Base-by-base conservation (phyloP, 1,140 invertebrate species). In the Ooceraea biroi region DNA sequence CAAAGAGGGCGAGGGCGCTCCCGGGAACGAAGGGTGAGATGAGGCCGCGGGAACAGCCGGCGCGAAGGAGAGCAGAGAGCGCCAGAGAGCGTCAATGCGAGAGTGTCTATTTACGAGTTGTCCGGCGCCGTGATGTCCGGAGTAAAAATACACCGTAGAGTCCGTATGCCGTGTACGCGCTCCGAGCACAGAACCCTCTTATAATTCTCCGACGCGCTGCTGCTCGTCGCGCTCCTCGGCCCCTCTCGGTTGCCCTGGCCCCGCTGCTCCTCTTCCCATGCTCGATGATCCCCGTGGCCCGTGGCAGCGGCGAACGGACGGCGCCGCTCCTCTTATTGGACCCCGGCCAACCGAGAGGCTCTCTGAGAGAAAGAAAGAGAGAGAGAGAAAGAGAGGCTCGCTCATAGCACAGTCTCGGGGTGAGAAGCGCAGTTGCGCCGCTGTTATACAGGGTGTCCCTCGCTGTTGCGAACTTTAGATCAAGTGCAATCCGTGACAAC, bases 101-200 rank as follows among this genome's bases (percentile, higher is more conserved):
- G 89, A 88, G 93, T 92, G 89, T 94, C 93, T 94, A 94, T 94
- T 94, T 94, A 94, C 93, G 94, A 94, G 93, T 94, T 94, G 93
- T 94, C 92, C 93, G 94, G 94, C 94, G 94, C 94, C 94, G 93
- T 90, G 92, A 94, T 94, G 94, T 94, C 94, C 94, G 91, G 93
- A 92, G 93, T 94, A 94, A 94, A 94, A 94, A 94, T 94, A 94
- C 92, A 92, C 89, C 86, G 89, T 89, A 80, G 76, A 91, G 86
- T 90, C 88, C 88, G 89, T 88, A 89, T 86, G 82, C 80, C 30
- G 30, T 48, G 22, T 22, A 27, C 68, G 50, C 73, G 85, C 85
- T 7, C 10, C 22, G n/a, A 82, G 83, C 86, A 89, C 88, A 90
- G 91, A 90, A 90, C 88, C 82, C 89, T 90, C 88, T 87, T 89